A percentile compares a stretch with the other conserved stretches of the same genome.
These are phyloP conservation scores for Drosophila tanythrix DNA, from an alignment of 2,888 invertebrate species.

Conservation along the genomic window DNA sequence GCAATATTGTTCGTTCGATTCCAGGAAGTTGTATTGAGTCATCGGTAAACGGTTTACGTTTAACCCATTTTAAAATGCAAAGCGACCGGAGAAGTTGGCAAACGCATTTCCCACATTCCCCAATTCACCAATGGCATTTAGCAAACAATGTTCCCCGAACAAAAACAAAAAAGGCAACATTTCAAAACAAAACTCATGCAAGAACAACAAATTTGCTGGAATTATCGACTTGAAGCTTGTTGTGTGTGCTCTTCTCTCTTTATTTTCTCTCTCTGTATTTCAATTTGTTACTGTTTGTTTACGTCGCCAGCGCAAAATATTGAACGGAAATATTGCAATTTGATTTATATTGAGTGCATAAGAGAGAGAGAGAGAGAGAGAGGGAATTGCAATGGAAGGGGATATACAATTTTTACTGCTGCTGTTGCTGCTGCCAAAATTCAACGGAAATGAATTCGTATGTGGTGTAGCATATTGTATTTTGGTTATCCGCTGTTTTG, in stretches of 20 bases:
- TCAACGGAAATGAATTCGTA: conserved; percentile 77
- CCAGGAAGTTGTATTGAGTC: conserved; percentile 77
- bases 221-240: conserved; percentile 40
- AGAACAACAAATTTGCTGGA: conserved; percentile 28
- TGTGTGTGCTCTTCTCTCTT: background rate
- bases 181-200: background rate
- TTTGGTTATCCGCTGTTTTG: conserved; percentile 76
- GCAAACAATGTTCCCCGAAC: conserved; percentile 67
- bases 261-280: conserved; percentile 36
- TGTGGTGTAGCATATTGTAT: conserved; percentile 75
- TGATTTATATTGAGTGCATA: conserved; percentile 61
- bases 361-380: conserved; percentile 3
- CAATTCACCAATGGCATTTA: conserved; percentile 62
- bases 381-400: background rate
- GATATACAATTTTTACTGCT: conserved; percentile 36
- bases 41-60: conserved; percentile 81
- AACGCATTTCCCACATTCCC: conserved; percentile 67
- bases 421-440: conserved; percentile 66
- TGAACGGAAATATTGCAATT: conserved; percentile 79
- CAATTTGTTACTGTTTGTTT: conserved; percentile 78
- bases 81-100: conserved; percentile 24
- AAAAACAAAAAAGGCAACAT: conserved; percentile 19
- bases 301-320: conserved; percentile 70
- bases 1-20: conserved; percentile 34
- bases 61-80: conserved; percentile 79